Conservation (phyloP, 2,797 vertebrate species). For the Gastrophryne carolinensis region DNA sequence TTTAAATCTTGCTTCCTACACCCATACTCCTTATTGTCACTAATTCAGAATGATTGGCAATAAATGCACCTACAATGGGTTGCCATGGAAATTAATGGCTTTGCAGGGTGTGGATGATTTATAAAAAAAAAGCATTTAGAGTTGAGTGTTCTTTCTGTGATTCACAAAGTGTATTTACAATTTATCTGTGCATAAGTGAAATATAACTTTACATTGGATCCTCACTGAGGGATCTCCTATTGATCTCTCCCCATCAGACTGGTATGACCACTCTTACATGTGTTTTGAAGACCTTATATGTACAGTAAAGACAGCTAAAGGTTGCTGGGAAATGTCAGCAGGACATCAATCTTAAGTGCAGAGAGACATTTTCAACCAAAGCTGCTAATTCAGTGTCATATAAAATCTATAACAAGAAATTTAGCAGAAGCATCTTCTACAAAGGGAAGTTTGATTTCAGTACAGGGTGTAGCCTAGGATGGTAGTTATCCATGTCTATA, state of each 20-base stretch:
- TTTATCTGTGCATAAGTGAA: constrained; percentile 17
- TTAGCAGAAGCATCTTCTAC: too few species aligned
- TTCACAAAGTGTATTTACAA: constrained; percentile 28
- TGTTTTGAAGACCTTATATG: constrained; percentile 27
- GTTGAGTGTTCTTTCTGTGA: constrained; percentile 29
- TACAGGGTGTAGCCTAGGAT: too few species aligned
- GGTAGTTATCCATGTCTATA: too few species aligned
- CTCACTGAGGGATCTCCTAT: constrained; percentile 13
- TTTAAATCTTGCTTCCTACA: constrained; percentile 41
- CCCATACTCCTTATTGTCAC: constrained; percentile 30
- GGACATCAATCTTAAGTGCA: constrained; percentile 4
- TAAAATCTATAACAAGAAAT: background rate
- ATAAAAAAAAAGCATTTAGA: constrained; percentile 20
- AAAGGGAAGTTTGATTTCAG: too few species aligned
- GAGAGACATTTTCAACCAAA: background rate
- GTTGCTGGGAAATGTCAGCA: constrained; percentile 9
- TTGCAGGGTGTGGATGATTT: constrained; percentile 23
- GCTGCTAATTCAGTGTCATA: background rate
- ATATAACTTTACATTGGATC: constrained; percentile 18
- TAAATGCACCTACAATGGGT: constrained; percentile 8
- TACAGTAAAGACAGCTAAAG: constrained; percentile 10
- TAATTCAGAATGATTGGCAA: constrained; percentile 38
- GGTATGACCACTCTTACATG: constrained; percentile 4
- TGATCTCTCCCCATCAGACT: constrained; percentile 25
- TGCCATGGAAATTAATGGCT: constrained; percentile 39